A percentile compares a stretch with the other conserved stretches of the same genome.
phyloP scores from a whole-genome alignment of 2,888 invertebrate genomes.

The Cheilosia vulpina region DNA sequence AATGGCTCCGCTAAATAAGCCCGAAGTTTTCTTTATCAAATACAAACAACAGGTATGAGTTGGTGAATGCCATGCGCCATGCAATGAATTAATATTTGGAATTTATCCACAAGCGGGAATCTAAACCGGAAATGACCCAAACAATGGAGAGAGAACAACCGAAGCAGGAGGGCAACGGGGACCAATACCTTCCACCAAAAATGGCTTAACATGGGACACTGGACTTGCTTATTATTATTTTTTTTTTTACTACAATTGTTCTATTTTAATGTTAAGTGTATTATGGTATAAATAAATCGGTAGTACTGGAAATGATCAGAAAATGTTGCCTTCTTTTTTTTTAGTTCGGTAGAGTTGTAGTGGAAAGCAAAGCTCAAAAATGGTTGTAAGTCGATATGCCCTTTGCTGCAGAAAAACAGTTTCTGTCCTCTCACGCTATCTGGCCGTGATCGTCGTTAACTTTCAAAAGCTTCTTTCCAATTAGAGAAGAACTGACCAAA shows the following conservation, averaged over 20 bases:
- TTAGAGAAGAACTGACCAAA: no score
- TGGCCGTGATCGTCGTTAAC: no score
- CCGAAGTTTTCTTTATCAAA: constrained; percentile 23
- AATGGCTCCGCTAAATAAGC: constrained; percentile 7
- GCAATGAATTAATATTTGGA: not conserved
- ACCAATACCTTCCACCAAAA: not conserved
- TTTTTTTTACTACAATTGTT: not conserved
- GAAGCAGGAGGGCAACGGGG: not conserved
- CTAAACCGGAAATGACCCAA: not conserved
- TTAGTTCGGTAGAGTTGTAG: no score
- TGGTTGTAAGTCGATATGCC: no score
- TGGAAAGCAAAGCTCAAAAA: no score
- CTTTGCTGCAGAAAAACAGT: no score
- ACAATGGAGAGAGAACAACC: not conserved
- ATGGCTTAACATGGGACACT: not conserved
- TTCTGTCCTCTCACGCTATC: no score
- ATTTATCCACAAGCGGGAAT: not conserved
- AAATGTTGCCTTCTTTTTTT: no score
- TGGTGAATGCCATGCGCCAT: not conserved
- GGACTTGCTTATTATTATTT: not conserved
- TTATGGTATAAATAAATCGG: not conserved
- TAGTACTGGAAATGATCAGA: no score
- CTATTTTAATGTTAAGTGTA: not conserved
- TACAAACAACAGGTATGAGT: constrained; percentile 14
- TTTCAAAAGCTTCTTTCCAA: no score